Evolutionary conservation across 1,140 invertebrate genomes (phyloP).

Genomic region (Aporrectodea caliginosa): DNA sequence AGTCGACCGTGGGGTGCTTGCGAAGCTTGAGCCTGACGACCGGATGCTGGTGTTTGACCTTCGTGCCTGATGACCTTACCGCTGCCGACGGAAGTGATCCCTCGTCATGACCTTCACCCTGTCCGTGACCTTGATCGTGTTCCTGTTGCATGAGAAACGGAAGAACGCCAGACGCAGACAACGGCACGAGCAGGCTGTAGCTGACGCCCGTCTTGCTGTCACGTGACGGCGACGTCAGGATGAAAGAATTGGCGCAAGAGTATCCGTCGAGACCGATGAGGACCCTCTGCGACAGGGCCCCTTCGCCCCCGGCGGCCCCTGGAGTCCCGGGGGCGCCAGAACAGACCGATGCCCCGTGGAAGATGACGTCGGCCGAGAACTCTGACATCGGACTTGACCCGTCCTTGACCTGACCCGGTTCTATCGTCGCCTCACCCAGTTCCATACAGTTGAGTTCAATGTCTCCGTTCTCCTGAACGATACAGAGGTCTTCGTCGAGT

Average conservation of each 20-base stretch:
- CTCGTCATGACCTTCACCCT: not conserved
- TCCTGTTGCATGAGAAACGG: constrained; percentile 3
- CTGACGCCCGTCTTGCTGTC: not conserved
- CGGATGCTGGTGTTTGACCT: not conserved
- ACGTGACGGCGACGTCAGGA: constrained; percentile 16
- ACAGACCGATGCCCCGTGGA: not conserved
- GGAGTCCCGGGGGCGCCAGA: no score
- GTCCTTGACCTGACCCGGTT: not conserved
- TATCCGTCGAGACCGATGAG: not conserved
- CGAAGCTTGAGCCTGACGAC: not conserved
- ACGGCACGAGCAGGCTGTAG: constrained; percentile 20
- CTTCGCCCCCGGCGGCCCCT: not conserved
- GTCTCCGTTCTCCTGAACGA: constrained; percentile 9
- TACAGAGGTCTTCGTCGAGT: not conserved
- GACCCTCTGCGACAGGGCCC: not conserved
- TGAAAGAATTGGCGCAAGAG: constrained; percentile 14
- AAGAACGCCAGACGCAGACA: constrained; percentile 11
- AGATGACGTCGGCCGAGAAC: not conserved
- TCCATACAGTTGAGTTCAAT: not conserved
- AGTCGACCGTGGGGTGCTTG: constrained; percentile 19
- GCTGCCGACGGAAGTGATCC: no score
- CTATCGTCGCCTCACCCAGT: not conserved
- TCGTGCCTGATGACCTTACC: not conserved
- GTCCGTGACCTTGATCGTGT: not conserved
- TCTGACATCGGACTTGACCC: not conserved